Base-by-base conservation (phyloP, 2,113 vertebrate genomes). In the Coracopsis vasa region DNA sequence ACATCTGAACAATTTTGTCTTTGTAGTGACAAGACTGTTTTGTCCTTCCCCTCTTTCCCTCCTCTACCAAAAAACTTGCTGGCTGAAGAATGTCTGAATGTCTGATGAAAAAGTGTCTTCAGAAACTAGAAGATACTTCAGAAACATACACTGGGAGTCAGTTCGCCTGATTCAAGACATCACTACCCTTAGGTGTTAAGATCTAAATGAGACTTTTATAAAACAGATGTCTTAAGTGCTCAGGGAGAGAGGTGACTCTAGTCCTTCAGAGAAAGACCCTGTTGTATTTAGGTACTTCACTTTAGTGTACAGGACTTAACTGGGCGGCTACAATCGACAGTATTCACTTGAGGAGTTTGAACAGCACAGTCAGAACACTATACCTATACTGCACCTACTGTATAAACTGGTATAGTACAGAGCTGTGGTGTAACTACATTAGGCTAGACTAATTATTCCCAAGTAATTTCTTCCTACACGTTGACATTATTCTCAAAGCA, bases 311-410 rank as follows among this genome's bases (percentile, higher is more conserved):
- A 71, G 51, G 24, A 45, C 24, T 67, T 41, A 21, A 37, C 3
- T 41, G 16, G 13, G 17, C 85, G 50, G 3, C 10, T 71, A 9
- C 11, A 72, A 16, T 21, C 33, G 48, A 80, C 48, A 35, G 7
- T 27, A 53, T 62, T 74, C 37, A 48, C 15, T 45, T 67, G 13
- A 53, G 11, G 13, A 37, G 15, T 60, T 69, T 13, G 44, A 7
- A 51, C 23, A 58, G 18, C 16, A 19, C 39, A 80, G 44, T 3
- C 8, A 72, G 44, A 61, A 77, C 90, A 29, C 21, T 45, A 21
- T 28, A 47, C 7, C 47, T 60, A 11, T 0, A 0, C 16, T 27
- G 13, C 16, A 51, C 16, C 17, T 37, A 16, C 29, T 1, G 9
- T 13, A 13, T 35, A 69, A 75, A 5, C 29, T 37, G 35, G 56